Conservation (phyloP, 2,888 invertebrate species). For the Alcis repandata region DNA sequence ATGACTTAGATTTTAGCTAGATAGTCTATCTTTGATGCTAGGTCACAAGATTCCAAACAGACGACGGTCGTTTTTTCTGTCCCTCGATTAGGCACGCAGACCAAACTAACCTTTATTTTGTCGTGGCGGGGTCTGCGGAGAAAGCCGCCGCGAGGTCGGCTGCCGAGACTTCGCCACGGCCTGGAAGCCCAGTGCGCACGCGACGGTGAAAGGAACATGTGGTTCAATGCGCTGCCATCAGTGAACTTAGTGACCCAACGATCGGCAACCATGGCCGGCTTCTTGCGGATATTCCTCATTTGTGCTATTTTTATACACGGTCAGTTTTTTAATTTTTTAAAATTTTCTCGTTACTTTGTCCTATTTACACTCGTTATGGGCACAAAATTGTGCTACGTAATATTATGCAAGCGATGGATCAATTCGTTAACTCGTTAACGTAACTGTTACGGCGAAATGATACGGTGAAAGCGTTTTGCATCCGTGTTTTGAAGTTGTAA, state of each 20-base stretch:
- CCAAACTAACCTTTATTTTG: constrained; percentile 52
- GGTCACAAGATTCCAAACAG: background rate
- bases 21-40: background rate
- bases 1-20: background rate
- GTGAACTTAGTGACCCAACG: constrained; percentile 56
- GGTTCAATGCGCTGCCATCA: constrained; percentile 59
- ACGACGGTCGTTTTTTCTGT: background rate
- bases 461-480: constrained; percentile 75
- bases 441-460: constrained; percentile 73
- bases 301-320: constrained; percentile 79
- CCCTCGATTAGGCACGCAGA: constrained; percentile 25
- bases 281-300: constrained; percentile 74
- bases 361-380: constrained; percentile 34
- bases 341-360: background rate
- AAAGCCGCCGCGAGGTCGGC: constrained; percentile 79
- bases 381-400: constrained; percentile 59
- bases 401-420: constrained; percentile 76
- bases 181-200: constrained; percentile 74
- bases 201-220: constrained; percentile 83
- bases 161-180: constrained; percentile 46
- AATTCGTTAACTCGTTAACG: constrained; percentile 67
- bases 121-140: constrained; percentile 72
- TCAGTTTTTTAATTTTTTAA: constrained; percentile 61
- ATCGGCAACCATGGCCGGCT: constrained; percentile 66
- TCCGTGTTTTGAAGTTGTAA: constrained; percentile 50